A percentile compares a stretch with the other conserved stretches of the same genome.
Conservation (phyloP, 2,113 vertebrate species). For the Limanda limanda region DNA sequence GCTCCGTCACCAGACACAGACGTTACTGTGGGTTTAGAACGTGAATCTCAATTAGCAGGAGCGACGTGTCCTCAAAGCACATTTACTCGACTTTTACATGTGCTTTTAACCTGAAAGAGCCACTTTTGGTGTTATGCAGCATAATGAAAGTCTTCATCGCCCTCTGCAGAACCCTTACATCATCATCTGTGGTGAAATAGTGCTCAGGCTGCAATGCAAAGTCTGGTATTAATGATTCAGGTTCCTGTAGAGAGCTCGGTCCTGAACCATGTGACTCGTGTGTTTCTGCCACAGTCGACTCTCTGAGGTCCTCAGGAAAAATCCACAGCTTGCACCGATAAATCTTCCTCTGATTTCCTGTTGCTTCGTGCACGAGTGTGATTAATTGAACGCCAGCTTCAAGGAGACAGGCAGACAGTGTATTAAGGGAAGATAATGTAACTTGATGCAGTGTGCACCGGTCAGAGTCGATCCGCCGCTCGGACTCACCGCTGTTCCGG, state of each 20-base stretch:
- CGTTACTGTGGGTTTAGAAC: not conserved
- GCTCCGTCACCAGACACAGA: not conserved
- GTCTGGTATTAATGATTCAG: not conserved
- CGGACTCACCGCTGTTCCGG: not conserved
- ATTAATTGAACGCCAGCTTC: conserved; percentile 19
- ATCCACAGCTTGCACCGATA: no score
- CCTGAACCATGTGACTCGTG: no score
- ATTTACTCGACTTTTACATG: not conserved
- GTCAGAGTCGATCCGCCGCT: no score
- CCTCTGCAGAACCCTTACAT: conserved; percentile 10
- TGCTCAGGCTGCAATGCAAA: not conserved
- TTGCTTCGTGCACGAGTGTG: conserved; percentile 2
- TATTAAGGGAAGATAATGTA: conserved; percentile 5
- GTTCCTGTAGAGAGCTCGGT: no score
- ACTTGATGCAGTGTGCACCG: not conserved
- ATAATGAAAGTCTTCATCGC: not conserved
- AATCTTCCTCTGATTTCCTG: not conserved
- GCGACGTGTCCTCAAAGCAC: not conserved
- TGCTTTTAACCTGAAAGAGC: not conserved
- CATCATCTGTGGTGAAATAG: not conserved
- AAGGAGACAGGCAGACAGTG: not conserved
- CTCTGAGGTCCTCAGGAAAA: no score
- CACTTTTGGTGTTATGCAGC: not conserved
- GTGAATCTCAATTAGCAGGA: conserved; percentile 32
- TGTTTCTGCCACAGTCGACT: not conserved